These are phyloP conservation scores for Odontamblyopus rebecca DNA, from an alignment of 2,797 vertebrate genomes.

Conservation along the genomic window DNA sequence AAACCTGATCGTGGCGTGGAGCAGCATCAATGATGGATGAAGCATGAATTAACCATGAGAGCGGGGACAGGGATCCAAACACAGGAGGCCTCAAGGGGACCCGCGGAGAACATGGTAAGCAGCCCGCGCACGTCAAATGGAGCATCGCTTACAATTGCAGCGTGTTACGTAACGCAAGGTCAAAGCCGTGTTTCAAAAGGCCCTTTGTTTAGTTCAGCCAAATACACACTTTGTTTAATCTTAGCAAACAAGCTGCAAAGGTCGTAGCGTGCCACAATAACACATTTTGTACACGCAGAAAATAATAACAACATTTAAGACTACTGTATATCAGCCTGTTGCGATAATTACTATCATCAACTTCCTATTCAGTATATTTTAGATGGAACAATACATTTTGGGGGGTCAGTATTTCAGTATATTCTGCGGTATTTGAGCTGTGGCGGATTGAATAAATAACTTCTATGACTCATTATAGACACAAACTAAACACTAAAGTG, in stretches of 20 bases:
- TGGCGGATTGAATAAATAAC: no score
- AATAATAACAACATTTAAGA: neutral
- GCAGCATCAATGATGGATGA: constrained; percentile 74
- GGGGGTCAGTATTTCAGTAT: no score
- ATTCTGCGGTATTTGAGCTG: no score
- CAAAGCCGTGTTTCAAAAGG: constrained; percentile 1
- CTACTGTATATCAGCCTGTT: no score
- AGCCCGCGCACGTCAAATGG: constrained; percentile 12
- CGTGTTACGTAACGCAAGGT: constrained; percentile 26
- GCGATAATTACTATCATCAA: no score
- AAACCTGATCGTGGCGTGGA: constrained; percentile 50
- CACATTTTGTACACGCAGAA: neutral
- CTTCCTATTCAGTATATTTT: no score
- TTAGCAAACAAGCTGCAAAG: neutral
- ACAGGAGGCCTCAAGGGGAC: constrained; percentile 35
- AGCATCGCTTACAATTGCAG: constrained; percentile 14
- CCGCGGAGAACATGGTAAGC: constrained; percentile 20
- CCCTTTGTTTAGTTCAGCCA: no score
- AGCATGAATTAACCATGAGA: constrained; percentile 73
- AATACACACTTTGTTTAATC: neutral
- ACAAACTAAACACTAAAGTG: no score
- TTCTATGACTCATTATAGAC: no score
- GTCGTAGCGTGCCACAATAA: neutral
- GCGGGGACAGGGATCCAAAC: constrained; percentile 54
- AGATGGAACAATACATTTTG: no score